A percentile compares a stretch with the other conserved stretches of the same genome.
Evolutionary conservation across 2,888 invertebrate genomes (phyloP).

Genomic region (Apomyelois bistriatella): DNA sequence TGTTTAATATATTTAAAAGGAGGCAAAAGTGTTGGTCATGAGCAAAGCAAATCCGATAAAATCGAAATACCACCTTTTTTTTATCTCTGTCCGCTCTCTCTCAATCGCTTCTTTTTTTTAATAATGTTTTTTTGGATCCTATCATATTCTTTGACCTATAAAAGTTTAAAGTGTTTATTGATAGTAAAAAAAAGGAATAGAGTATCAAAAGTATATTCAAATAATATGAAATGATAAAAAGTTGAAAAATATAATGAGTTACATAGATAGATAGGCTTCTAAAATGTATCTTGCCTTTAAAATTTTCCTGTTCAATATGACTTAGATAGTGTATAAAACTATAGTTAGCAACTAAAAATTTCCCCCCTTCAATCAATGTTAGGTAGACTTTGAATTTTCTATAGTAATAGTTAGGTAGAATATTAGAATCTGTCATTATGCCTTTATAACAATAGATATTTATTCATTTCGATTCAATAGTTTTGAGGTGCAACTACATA

Average conservation of each 20-base stretch:
- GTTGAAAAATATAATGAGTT: neutral
- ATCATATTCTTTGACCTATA: too few relatives aligned
- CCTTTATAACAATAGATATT: neutral
- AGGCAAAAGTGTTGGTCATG: too few relatives aligned
- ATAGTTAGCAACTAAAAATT: conserved; percentile 12
- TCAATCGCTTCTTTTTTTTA: too few relatives aligned
- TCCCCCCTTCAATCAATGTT: conserved; percentile 26
- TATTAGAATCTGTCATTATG: neutral
- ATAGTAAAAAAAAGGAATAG: too few relatives aligned
- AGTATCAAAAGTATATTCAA: neutral
- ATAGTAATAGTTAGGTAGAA: conserved; percentile 13
- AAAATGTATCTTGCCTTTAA: conserved; percentile 22
- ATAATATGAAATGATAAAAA: neutral
- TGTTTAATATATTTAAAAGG: too few relatives aligned
- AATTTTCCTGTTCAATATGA: conserved; percentile 14
- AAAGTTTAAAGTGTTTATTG: too few relatives aligned
- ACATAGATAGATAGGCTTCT: conserved; percentile 29
- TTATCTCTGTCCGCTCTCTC: too few relatives aligned
- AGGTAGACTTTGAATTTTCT: conserved; percentile 28
- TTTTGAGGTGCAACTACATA: neutral
- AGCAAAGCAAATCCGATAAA: too few relatives aligned
- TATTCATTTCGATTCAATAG: neutral
- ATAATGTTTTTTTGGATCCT: too few relatives aligned
- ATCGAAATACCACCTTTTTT: too few relatives aligned
- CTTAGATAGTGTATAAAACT: conserved; percentile 27